Evolutionary conservation across 2,888 invertebrate species (phyloP).

Genomic region (Deilephila elpenor): DNA sequence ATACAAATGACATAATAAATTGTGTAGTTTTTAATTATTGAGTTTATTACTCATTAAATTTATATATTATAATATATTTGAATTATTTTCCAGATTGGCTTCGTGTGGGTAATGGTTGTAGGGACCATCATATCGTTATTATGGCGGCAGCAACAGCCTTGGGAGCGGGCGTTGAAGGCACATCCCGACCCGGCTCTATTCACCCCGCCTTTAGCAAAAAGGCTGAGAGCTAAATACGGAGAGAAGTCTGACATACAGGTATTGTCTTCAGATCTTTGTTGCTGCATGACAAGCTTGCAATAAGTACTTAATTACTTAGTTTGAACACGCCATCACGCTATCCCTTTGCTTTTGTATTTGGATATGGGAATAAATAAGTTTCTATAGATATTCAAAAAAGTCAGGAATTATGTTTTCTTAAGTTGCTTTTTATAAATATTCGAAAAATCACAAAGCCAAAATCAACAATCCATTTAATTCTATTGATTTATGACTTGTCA

Average conservation of each 20-base stretch:
- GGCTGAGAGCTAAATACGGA: slow-evolving; percentile 50
- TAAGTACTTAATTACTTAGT: background rate
- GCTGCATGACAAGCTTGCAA: background rate
- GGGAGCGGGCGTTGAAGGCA: slow-evolving; percentile 60
- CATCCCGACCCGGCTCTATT: slow-evolving; percentile 75
- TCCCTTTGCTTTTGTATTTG: background rate
- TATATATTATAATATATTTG: too few species aligned
- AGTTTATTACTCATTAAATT: too few species aligned
- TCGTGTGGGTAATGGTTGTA: slow-evolving; percentile 69
- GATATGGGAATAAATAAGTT: background rate
- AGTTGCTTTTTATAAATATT: too few species aligned
- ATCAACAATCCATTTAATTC: too few species aligned
- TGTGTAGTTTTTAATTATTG: too few species aligned
- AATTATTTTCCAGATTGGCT: slow-evolving; percentile 61
- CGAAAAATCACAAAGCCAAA: too few species aligned
- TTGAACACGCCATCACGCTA: background rate
- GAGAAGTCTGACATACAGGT: slow-evolving; percentile 62
- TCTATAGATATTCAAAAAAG: background rate
- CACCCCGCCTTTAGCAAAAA: slow-evolving; percentile 69
- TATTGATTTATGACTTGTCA: too few species aligned
- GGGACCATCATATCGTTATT: slow-evolving; percentile 65
- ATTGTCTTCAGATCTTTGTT: background rate
- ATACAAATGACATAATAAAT: too few species aligned
- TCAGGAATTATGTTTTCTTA: too few species aligned
- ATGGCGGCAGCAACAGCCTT: slow-evolving; percentile 71